Evolutionary conservation across 2,888 invertebrate genomes (phyloP).

Genomic region (Xylocampa areola): DNA sequence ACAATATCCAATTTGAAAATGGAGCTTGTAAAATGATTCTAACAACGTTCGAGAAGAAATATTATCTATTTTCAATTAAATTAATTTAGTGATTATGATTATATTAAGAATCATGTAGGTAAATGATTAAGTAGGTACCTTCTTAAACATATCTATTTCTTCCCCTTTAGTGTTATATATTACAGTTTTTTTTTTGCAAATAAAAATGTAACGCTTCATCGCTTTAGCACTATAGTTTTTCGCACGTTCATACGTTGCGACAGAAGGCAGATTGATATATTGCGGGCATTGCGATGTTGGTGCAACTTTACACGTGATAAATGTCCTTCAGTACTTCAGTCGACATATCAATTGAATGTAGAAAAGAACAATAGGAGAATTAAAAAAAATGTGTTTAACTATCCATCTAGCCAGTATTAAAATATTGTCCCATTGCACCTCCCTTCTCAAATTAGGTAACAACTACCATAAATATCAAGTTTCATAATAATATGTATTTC

Average conservation of each 20-base stretch:
- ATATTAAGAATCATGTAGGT: not conserved
- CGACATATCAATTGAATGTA: too few relatives aligned
- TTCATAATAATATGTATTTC: too few relatives aligned
- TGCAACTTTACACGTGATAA: constrained; percentile 31
- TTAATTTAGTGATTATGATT: too few relatives aligned
- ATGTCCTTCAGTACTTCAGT: constrained; percentile 26
- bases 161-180: too few relatives aligned
- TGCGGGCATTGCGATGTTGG: constrained; percentile 9
- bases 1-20: constrained; percentile 7
- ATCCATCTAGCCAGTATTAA: too few relatives aligned
- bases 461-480: constrained; percentile 1
- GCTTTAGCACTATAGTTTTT: constrained; percentile 10
- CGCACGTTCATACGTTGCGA: constrained; percentile 10
- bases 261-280: constrained; percentile 27
- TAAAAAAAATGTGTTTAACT: too few relatives aligned
- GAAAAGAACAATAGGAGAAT: too few relatives aligned
- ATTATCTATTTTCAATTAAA: not conserved
- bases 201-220: not conserved
- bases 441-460: too few relatives aligned
- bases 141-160: too few relatives aligned
- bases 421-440: too few relatives aligned
- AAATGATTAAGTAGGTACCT: too few relatives aligned
- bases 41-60: constrained; percentile 1
- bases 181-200: not conserved
- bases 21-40: constrained; percentile 2